Evolutionary conservation across 2,113 vertebrate species (phyloP).

Genomic region (Struthidea cinerea): DNA sequence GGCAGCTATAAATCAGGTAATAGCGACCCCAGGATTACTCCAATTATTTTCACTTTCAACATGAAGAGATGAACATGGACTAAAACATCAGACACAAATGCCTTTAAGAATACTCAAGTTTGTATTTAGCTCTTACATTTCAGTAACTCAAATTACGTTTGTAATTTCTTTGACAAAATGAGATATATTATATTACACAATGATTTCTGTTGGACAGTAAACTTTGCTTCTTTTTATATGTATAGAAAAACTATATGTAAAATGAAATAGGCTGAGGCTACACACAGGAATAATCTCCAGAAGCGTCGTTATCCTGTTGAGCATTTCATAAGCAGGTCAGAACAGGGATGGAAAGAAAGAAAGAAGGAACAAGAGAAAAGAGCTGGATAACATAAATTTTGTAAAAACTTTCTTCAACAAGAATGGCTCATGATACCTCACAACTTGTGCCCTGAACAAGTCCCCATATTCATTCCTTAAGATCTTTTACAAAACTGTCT

Average conservation of each 20-base stretch:
- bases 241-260: neutral
- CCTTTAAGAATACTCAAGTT: neutral
- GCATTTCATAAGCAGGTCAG: slow-evolving; percentile 6
- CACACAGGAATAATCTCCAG: neutral
- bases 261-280: neutral
- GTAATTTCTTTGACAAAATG: neutral
- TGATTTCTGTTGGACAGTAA: neutral
- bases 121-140: neutral
- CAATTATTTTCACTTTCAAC: neutral
- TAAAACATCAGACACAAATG: neutral
- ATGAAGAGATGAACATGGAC: neutral
- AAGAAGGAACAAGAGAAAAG: neutral
- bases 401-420: neutral
- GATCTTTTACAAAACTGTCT: neutral
- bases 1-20: neutral
- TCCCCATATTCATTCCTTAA: neutral
- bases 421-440: neutral
- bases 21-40: neutral
- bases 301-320: neutral
- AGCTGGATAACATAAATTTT: neutral
- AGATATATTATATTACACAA: neutral
- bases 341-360: neutral
- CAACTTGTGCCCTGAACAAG: neutral
- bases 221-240: neutral
- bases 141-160: neutral